Evolutionary conservation across 2,113 vertebrate genomes (phyloP), one percentile per base, ranked within the genome.

Genomic region (Rutilus rutilus): DNA sequence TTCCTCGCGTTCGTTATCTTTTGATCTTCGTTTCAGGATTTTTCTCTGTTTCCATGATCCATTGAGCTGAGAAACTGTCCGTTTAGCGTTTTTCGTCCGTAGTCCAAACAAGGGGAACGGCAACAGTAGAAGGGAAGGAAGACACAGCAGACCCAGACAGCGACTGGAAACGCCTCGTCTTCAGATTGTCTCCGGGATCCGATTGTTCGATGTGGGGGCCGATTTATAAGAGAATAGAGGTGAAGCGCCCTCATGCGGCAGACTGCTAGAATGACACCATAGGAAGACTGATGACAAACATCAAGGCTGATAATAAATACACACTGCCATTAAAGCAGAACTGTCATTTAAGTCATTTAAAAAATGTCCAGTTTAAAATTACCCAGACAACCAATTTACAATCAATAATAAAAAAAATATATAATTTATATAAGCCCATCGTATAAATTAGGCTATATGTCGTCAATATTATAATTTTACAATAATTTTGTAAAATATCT

Each of bases 121-220:
- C 27, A 12, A 27, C 11, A 19, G 54, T 25, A 77, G 64, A 75
- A 60, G 45, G 45, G 36, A n/a, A n/a, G 71, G 65, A 81, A 67
- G 82, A 36, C 54, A 77, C 33, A 33, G 80, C 74, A 64, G 76
- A 80, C 86, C 77, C 77, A 89, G 88, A 89, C 88, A 79, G 82
- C 69, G 78, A 52, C 89, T 90, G 89, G 89, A 90, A 90, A 90
- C 89, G 89, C 89, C 89, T 90, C 87, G 85, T 82, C 79, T 81
- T 85, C 78, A 59, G 85, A 74, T 80, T 67, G 87, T 90, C 89
- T 90, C 87, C 74, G 77, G 79, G 84, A 87, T 79, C 76, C 76
- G 84, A 71, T 87, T 87, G 84, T 89, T 86, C 86, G 52, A 82
- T 19, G 85, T 65, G 85, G 85, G 84, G 78, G 85, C 30, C 21